Conservation (phyloP, 2,797 vertebrate species). For the Perodicticus potto region DNA sequence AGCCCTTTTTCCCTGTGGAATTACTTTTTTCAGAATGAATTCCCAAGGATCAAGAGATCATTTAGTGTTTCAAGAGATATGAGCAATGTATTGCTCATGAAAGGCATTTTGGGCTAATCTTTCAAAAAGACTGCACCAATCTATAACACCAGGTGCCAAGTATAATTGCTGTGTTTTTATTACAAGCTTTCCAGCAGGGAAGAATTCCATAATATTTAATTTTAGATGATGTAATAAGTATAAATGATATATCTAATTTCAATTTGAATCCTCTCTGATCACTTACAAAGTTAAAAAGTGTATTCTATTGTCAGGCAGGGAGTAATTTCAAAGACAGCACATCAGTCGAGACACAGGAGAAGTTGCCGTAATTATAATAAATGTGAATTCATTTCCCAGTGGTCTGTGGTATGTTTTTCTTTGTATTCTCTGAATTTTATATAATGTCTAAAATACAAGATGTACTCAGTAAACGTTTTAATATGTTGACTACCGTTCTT, state of each 20-base stretch:
- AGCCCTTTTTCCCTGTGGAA: background rate
- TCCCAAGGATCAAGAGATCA: background rate
- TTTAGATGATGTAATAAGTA: conserved; percentile 41
- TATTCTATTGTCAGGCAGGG: background rate
- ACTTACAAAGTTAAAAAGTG: conserved; percentile 26
- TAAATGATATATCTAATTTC: conserved; percentile 49
- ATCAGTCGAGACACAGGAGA: background rate
- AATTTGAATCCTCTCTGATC: conserved; percentile 47
- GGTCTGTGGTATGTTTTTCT: background rate
- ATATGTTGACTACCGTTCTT: conserved; percentile 24
- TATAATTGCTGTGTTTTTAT: conserved; percentile 50
- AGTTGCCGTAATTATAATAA: background rate
- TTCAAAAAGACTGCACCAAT: conserved; percentile 15
- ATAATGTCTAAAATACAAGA: background rate
- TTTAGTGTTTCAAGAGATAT: conserved; percentile 13
- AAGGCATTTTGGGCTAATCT: conserved; percentile 25
- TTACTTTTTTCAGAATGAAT: conserved; percentile 40
- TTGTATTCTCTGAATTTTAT: conserved; percentile 29
- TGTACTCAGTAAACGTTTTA: background rate
- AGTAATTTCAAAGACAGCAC: conserved; percentile 31
- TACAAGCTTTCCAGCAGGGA: background rate
- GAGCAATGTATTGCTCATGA: conserved; percentile 19
- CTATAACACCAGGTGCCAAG: background rate
- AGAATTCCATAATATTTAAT: conserved; percentile 48
- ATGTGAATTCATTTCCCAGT: background rate